phyloP scores from a whole-genome alignment of 2,113 vertebrate species.

The Cynocephalus volans region DNA sequence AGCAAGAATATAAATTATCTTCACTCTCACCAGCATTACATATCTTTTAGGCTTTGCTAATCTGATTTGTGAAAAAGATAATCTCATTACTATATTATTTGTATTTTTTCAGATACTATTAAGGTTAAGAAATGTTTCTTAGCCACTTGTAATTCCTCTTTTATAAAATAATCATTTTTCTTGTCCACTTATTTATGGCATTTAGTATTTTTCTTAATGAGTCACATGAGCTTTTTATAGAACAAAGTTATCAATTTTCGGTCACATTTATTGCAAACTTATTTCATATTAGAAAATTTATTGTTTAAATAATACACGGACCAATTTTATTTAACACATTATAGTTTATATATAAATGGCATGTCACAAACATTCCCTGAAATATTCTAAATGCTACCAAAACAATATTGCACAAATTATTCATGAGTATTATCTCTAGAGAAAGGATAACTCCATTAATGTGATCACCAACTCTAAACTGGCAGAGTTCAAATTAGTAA shows the following conservation, averaged over 20 bases:
- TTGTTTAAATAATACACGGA: not conserved
- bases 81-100: conserved; percentile 24
- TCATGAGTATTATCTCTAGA: not conserved
- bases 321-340: not conserved
- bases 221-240: not conserved
- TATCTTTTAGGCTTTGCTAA: conserved; percentile 23
- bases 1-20: not conserved
- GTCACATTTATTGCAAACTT: not conserved
- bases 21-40: not conserved
- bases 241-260: not conserved
- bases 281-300: conserved; percentile 3
- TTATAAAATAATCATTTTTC: not conserved
- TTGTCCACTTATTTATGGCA: not conserved
- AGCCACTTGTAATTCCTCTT: not conserved
- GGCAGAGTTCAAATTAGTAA: conserved; percentile 44
- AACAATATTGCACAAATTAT: conserved; percentile 44
- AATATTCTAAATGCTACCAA: conserved; percentile 15
- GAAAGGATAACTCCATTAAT: not conserved
- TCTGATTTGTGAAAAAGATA: not conserved
- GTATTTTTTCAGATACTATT: not conserved
- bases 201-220: not conserved
- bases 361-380: not conserved
- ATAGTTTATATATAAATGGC: not conserved
- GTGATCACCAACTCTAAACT: conserved; percentile 27
- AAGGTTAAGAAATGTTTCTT: not conserved